Conservation (phyloP, 2,888 invertebrate species). For the Xestia rhomboidea region DNA sequence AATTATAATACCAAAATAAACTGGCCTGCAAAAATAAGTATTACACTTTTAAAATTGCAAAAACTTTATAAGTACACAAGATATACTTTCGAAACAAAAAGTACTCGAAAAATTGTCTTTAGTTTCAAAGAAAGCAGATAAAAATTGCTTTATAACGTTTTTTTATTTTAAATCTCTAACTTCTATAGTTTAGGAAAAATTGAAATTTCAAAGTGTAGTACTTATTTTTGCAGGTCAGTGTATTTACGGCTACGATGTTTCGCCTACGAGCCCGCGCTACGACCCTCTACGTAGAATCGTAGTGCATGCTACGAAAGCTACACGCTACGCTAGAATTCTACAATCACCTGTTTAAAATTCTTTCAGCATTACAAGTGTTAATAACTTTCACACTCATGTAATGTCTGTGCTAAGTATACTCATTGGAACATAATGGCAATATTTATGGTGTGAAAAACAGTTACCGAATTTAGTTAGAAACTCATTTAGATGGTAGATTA, state of each 20-base stretch:
- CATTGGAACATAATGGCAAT: slow-evolving; percentile 40
- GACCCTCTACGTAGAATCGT: neutral
- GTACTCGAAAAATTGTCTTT: too few species aligned
- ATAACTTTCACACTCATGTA: slow-evolving; percentile 17
- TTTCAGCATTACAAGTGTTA: slow-evolving; percentile 16
- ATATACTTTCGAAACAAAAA: too few species aligned
- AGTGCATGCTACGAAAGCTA: neutral
- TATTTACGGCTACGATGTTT: neutral
- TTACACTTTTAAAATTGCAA: too few species aligned
- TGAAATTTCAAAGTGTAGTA: too few species aligned
- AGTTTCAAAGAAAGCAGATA: too few species aligned
- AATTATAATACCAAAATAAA: neutral
- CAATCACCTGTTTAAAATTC: neutral
- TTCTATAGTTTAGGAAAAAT: too few species aligned
- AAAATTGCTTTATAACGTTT: too few species aligned
- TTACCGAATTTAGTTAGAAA: slow-evolving; percentile 58
- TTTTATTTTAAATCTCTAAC: too few species aligned
- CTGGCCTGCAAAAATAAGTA: too few species aligned
- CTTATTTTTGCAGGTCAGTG: too few species aligned
- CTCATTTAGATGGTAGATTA: slow-evolving; percentile 60
- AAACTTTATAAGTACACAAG: too few species aligned
- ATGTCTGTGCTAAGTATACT: slow-evolving; percentile 11
- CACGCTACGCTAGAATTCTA: neutral
- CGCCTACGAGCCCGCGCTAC: neutral
- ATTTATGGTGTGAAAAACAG: slow-evolving; percentile 49